A percentile compares a stretch with the other conserved stretches of the same genome.
Evolutionary conservation across 2,888 invertebrate genomes (phyloP).

Genomic region (Blastobasis lacticolella): DNA sequence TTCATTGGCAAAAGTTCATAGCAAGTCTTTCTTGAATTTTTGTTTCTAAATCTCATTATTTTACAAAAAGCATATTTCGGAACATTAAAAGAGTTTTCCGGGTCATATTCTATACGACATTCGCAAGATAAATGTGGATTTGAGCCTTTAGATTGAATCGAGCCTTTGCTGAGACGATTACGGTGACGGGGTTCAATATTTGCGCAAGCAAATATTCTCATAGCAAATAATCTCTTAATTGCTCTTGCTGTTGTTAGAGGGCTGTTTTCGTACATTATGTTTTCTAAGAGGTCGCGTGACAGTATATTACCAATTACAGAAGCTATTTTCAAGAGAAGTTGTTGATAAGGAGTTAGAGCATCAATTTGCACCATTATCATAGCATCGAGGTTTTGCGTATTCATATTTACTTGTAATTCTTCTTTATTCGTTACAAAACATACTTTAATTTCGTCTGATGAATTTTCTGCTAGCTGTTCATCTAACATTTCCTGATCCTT

Average conservation of each 20-base stretch:
- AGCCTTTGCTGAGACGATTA: slow-evolving; percentile 9
- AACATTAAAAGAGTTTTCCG: slow-evolving; percentile 39
- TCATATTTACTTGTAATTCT: slow-evolving; percentile 48
- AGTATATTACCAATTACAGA: slow-evolving; percentile 73
- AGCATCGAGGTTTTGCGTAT: slow-evolving; percentile 58
- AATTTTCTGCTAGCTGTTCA: slow-evolving; percentile 34
- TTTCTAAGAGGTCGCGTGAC: slow-evolving; percentile 66
- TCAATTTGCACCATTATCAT: slow-evolving; percentile 71
- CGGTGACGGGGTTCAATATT: slow-evolving; percentile 22
- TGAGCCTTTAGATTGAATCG: slow-evolving; percentile 8
- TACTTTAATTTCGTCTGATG: slow-evolving; percentile 35
- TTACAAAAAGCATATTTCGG: slow-evolving; percentile 75
- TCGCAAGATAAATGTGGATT: slow-evolving; percentile 37
- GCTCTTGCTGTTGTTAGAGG: slow-evolving; percentile 62
- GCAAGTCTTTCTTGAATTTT: slow-evolving; percentile 62
- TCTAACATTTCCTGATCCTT: slow-evolving; percentile 43
- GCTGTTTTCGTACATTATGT: slow-evolving; percentile 69
- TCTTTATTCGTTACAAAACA: slow-evolving; percentile 48
- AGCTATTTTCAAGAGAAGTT: slow-evolving; percentile 74
- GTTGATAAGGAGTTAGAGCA: slow-evolving; percentile 74
- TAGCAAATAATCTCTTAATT: slow-evolving; percentile 69
- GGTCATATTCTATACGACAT: slow-evolving; percentile 52
- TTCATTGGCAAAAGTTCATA: slow-evolving; percentile 70
- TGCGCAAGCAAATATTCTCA: slow-evolving; percentile 72
- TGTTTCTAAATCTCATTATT: slow-evolving; percentile 70